Conservation (phyloP, 2,888 invertebrate species). For the Drosophila mercatorum region DNA sequence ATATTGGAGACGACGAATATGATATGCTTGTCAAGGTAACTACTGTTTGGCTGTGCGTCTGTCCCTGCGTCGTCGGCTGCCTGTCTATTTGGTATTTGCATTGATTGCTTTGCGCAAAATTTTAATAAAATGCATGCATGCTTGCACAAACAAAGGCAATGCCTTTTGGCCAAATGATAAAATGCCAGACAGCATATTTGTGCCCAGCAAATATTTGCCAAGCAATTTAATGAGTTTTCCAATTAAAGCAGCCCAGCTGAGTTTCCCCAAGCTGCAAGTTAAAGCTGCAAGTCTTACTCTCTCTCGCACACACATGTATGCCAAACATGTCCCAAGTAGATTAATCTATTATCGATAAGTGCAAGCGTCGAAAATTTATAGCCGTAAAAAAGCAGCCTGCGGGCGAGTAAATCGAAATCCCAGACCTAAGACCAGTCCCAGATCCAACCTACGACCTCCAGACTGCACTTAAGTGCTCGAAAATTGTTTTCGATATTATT, state of each 20-base stretch:
- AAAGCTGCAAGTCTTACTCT: neutral
- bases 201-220: slow-evolving; percentile 55
- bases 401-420: slow-evolving; percentile 51
- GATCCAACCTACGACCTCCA: slow-evolving; percentile 46
- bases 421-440: slow-evolving; percentile 22
- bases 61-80: slow-evolving; percentile 17
- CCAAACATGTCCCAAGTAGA: slow-evolving; percentile 78
- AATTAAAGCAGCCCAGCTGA: slow-evolving; percentile 49
- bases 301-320: slow-evolving; percentile 49
- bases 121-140: slow-evolving; percentile 68
- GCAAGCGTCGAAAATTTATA: slow-evolving; percentile 79
- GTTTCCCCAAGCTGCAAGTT: slow-evolving; percentile 18
- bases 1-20: slow-evolving; percentile 66
- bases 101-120: slow-evolving; percentile 62
- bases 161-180: slow-evolving; percentile 43
- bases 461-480: slow-evolving; percentile 81
- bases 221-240: slow-evolving; percentile 40
- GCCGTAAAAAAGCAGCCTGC: slow-evolving; percentile 72
- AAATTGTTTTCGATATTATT: slow-evolving; percentile 82
- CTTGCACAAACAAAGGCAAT: slow-evolving; percentile 56
- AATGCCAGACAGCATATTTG: slow-evolving; percentile 48
- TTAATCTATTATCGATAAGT: slow-evolving; percentile 82
- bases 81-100: slow-evolving; percentile 47
- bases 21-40: slow-evolving; percentile 73
- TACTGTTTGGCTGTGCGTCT: slow-evolving; percentile 34